These are phyloP conservation scores for Cathartes aura DNA, from an alignment of 2,113 vertebrate genomes.

Conservation along the genomic window DNA sequence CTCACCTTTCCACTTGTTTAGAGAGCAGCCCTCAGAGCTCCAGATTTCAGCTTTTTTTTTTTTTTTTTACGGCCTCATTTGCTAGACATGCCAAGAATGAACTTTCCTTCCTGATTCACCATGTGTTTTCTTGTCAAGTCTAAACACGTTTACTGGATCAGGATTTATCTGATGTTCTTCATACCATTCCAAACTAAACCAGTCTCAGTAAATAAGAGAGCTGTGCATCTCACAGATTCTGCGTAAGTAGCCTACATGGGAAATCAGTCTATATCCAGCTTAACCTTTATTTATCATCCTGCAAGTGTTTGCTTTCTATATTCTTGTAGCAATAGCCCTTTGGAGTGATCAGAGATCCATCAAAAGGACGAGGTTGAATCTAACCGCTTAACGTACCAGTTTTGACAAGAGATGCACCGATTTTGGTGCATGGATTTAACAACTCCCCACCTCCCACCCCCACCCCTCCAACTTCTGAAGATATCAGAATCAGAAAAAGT, in stretches of 20 bases:
- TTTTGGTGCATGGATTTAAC: not conserved
- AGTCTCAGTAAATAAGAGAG: not conserved
- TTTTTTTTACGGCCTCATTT: not conserved
- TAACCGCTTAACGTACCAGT: not conserved
- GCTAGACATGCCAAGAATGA: not conserved
- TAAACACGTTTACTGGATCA: not conserved
- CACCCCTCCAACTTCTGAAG: not conserved
- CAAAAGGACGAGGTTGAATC: not conserved
- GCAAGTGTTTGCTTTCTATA: not conserved
- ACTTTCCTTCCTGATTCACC: not conserved
- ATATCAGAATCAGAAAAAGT: not conserved
- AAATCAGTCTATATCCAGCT: not conserved
- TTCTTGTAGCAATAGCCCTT: not conserved
- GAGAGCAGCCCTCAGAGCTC: not conserved
- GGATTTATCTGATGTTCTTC: not conserved
- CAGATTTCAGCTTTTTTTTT: not conserved
- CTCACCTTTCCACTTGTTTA: not conserved
- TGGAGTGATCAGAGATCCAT: not conserved
- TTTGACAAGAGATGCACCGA: not conserved
- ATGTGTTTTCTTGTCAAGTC: not conserved
- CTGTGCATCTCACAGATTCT: not conserved
- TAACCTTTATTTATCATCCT: not conserved
- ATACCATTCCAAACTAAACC: not conserved
- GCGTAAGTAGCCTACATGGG: not conserved
- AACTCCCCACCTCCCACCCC: not conserved